Evolutionary conservation across 2,113 vertebrate species (phyloP).

Genomic region (Euleptes europaea): DNA sequence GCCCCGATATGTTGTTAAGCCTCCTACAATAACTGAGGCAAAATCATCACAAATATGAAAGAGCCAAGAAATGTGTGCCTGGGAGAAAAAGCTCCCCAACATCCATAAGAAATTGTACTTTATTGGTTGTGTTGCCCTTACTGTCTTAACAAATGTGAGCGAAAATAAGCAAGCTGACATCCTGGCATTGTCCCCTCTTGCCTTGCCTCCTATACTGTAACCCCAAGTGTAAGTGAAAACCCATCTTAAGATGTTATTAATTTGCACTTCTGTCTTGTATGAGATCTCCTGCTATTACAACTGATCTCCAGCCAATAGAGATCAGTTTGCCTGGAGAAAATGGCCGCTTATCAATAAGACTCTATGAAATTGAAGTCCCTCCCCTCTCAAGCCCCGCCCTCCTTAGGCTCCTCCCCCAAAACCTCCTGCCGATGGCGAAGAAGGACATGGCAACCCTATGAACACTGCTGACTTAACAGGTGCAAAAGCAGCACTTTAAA

Average conservation of each 20-base stretch:
- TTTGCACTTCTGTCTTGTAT: background rate
- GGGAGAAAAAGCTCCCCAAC: background rate
- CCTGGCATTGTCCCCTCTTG: background rate
- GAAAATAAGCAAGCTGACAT: background rate
- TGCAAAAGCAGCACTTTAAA: too few species aligned
- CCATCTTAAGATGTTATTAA: background rate
- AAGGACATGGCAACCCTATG: too few species aligned
- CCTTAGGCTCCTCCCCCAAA: too few species aligned
- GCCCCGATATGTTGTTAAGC: background rate
- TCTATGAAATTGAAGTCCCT: too few species aligned
- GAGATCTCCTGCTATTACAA: too few species aligned
- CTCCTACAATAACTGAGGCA: conserved; percentile 1
- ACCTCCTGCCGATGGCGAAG: too few species aligned
- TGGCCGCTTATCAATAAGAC: too few species aligned
- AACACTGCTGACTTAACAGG: too few species aligned
- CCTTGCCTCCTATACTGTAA: background rate
- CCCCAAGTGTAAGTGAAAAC: background rate
- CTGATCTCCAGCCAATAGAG: too few species aligned
- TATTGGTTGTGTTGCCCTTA: background rate
- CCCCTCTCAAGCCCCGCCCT: too few species aligned
- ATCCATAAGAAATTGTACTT: too few species aligned
- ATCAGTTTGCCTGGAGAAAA: too few species aligned
- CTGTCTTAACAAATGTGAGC: background rate
- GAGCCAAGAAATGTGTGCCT: background rate
- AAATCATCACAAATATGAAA: background rate